Evolutionary conservation across 2,888 invertebrate species (phyloP).

Genomic region (Steromphala cineraria): DNA sequence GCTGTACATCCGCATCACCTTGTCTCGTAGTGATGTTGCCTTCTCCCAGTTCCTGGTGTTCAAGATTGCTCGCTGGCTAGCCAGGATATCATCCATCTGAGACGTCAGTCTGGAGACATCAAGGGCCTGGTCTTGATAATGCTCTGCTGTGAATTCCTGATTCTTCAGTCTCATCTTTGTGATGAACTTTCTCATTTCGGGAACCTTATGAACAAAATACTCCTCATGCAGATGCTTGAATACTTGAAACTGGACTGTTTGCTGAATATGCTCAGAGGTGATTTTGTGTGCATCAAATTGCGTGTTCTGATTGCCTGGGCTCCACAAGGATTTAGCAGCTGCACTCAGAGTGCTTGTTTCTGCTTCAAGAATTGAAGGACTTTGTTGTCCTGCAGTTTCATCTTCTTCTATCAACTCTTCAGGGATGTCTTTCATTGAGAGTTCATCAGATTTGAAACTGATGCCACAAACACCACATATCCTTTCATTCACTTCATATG

Average conservation of each 20-base stretch:
- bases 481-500: constrained; percentile 33
- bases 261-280: not conserved
- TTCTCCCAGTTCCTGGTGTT: not conserved
- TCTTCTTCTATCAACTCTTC: not conserved
- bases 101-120: not conserved
- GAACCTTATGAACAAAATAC: not conserved
- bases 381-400: not conserved
- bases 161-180: not conserved
- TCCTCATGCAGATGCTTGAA: not conserved
- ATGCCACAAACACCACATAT: constrained; percentile 50
- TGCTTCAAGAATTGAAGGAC: not conserved
- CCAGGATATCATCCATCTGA: not conserved
- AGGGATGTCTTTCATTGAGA: not conserved
- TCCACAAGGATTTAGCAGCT: not conserved
- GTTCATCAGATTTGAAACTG: constrained; percentile 25
- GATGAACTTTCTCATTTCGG: not conserved
- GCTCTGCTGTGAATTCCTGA: not conserved
- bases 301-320: not conserved
- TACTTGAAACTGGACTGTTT: not conserved
- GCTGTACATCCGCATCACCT: not conserved
- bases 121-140: not conserved
- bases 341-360: not conserved
- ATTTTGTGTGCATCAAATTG: not conserved
- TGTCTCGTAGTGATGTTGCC: not conserved
- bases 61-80: not conserved